phyloP scores from a whole-genome alignment of 2,113 vertebrate genomes.

The Cyanoliseus patagonus region DNA sequence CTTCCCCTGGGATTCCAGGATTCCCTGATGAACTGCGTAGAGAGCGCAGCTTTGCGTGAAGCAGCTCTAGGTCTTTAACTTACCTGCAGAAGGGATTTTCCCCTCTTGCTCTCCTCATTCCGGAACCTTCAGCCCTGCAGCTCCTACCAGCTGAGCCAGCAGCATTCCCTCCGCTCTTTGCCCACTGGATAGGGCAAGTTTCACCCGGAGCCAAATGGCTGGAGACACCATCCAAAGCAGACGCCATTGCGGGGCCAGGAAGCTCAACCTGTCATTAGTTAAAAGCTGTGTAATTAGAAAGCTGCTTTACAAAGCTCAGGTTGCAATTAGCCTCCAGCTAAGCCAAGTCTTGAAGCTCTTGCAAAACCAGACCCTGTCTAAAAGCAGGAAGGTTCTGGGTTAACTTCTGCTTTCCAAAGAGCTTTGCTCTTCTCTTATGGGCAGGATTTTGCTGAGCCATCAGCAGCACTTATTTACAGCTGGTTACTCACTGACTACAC shows the following conservation, averaged over 20 bases:
- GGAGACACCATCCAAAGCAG: not conserved
- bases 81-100: not conserved
- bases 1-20: not conserved
- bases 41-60: not conserved
- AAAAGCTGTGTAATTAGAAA: not conserved
- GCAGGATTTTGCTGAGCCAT: not conserved
- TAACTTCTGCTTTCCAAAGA: not conserved
- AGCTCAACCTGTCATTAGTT: not conserved
- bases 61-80: not conserved
- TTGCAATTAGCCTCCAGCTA: not conserved
- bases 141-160: not conserved
- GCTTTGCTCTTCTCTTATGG: not conserved
- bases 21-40: not conserved
- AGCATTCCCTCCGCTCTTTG: not conserved
- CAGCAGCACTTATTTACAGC: not conserved
- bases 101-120: not conserved
- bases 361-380: not conserved
- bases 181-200: not conserved
- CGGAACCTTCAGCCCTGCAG: not conserved
- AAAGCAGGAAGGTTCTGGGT: not conserved
- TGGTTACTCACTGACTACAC: rapidly evolving
- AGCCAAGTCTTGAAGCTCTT: not conserved
- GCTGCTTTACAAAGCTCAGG: not conserved
- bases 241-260: not conserved
- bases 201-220: rapidly evolving